A percentile compares a stretch with the other conserved stretches of the same genome.
phyloP scores from a whole-genome alignment of 2,113 vertebrate genomes.

The Oreochromis aureus region DNA sequence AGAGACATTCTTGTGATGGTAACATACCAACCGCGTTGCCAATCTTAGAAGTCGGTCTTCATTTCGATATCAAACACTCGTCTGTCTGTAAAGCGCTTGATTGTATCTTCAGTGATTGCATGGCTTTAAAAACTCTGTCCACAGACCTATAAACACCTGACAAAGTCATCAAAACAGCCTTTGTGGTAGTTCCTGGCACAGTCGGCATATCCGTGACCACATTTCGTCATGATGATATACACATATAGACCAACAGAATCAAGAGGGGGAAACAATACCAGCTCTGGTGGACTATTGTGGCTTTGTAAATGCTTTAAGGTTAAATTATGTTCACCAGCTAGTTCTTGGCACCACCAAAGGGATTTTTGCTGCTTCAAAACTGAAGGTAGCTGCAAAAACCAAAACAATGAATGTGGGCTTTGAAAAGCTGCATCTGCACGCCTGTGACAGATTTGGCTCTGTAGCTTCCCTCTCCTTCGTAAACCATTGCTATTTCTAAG shows the following conservation, averaged over 20 bases:
- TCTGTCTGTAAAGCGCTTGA: background rate
- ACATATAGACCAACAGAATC: background rate
- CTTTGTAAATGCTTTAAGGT: background rate
- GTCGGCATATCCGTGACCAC: background rate
- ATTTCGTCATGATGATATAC: background rate
- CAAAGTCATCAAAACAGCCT: background rate
- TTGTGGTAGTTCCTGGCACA: background rate
- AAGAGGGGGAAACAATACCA: background rate
- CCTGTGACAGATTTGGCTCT: background rate
- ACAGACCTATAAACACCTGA: background rate
- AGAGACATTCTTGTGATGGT: background rate
- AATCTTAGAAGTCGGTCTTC: background rate
- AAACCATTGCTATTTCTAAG: background rate
- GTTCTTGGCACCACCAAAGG: background rate
- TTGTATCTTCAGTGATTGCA: background rate
- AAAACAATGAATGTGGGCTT: background rate
- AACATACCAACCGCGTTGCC: background rate
- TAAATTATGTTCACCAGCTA: background rate
- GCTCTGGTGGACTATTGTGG: background rate
- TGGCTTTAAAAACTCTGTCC: background rate
- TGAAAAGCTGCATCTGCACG: background rate
- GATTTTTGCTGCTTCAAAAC: background rate
- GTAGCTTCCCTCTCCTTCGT: background rate
- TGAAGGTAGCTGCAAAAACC: background rate
- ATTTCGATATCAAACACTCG: background rate